These are phyloP conservation scores for Thecophora atra DNA, from an alignment of 2,888 invertebrate genomes.

Conservation along the genomic window DNA sequence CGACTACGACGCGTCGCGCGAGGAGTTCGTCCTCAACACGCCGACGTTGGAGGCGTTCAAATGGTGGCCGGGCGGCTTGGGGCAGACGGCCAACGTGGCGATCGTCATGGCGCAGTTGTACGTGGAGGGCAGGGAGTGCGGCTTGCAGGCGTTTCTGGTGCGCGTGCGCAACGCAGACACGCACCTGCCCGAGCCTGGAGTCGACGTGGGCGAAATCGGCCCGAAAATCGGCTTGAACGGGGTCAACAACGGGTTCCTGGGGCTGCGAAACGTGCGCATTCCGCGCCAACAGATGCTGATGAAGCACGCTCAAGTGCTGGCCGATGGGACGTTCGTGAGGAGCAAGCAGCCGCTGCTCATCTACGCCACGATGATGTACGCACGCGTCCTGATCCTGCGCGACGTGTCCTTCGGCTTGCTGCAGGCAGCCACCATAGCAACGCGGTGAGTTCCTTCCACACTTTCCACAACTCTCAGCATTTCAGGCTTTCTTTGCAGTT, in stretches of 20 bases:
- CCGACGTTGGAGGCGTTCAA: slow-evolving; percentile 89
- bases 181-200: slow-evolving; percentile 84
- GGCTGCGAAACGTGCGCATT: slow-evolving; percentile 85
- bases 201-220: slow-evolving; percentile 93
- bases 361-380: slow-evolving; percentile 90
- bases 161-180: slow-evolving; percentile 88
- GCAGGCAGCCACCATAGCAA: slow-evolving; percentile 89
- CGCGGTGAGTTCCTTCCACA: slow-evolving; percentile 69
- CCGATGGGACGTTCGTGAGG: slow-evolving; percentile 86
- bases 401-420: slow-evolving; percentile 80
- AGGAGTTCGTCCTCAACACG: slow-evolving; percentile 87
- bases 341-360: slow-evolving; percentile 82
- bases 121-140: slow-evolving; percentile 81
- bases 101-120: slow-evolving; percentile 91
- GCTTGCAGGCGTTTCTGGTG: slow-evolving; percentile 92
- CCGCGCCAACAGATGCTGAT: slow-evolving; percentile 90
- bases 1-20: slow-evolving; percentile 80
- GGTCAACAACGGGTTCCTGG: slow-evolving; percentile 92
- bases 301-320: slow-evolving; percentile 91
- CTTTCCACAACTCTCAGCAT: neutral
- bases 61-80: slow-evolving; percentile 98
- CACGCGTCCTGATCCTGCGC: slow-evolving; percentile 82
- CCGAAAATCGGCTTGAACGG: slow-evolving; percentile 90
- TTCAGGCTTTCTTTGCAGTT: slow-evolving; percentile 44
- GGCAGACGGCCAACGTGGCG: slow-evolving; percentile 90